Conservation (phyloP, 2,888 invertebrate species). For the Ophion costatus region DNA sequence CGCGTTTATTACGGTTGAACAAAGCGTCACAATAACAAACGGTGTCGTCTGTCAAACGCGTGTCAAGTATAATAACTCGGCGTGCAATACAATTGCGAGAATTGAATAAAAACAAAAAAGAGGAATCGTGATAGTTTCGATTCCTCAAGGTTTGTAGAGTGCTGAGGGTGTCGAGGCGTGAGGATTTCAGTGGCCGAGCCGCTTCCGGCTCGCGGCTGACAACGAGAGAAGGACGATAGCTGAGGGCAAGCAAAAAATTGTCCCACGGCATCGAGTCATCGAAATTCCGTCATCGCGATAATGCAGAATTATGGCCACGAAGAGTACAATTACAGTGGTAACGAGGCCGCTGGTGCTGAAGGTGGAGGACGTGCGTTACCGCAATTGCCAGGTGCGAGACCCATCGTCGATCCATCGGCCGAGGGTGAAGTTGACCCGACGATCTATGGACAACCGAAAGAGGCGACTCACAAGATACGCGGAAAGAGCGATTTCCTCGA, state of each 20-base stretch:
- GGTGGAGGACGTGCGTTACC: constrained; percentile 71
- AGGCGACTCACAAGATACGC: constrained; percentile 95
- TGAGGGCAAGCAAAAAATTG: neutral
- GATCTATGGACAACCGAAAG: constrained; percentile 93
- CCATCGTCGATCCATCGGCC: constrained; percentile 93
- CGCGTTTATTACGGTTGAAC: constrained; percentile 37
- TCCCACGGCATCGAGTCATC: neutral
- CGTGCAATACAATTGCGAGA: neutral
- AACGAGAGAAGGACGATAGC: neutral
- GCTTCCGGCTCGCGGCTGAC: constrained; percentile 2
- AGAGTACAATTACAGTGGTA: constrained; percentile 74
- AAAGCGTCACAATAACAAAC: constrained; percentile 12
- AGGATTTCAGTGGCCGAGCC: constrained; percentile 39
- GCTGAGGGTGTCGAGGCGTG: neutral
- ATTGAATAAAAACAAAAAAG: neutral
- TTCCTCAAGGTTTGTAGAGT: neutral
- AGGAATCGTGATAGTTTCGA: neutral
- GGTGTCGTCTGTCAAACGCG: neutral
- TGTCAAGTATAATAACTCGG: neutral
- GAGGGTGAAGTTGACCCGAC: constrained; percentile 93
- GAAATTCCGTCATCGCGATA: constrained; percentile 19
- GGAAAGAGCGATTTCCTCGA: constrained; percentile 94
- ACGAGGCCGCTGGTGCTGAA: constrained; percentile 53
- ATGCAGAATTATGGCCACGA: constrained; percentile 81
- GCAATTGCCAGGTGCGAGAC: constrained; percentile 84